Conservation (phyloP, 1,140 invertebrate genomes). For the Conus betulinus region DNA sequence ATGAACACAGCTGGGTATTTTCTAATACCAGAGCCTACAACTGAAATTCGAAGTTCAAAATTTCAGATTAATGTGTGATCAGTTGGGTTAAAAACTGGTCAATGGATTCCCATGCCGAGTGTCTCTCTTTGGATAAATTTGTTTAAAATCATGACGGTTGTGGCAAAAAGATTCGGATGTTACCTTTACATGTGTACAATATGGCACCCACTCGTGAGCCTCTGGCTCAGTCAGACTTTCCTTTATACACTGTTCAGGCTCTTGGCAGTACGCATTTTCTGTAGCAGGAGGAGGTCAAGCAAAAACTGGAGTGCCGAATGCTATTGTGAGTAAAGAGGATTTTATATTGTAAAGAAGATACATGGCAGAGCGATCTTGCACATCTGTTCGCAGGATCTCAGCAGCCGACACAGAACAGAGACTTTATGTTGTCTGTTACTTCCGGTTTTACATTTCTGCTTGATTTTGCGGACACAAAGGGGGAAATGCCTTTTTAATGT, state of each 20-base stretch:
- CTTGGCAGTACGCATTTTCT: slow-evolving; percentile 91
- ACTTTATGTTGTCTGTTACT: too few relatives aligned
- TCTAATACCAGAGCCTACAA: too few relatives aligned
- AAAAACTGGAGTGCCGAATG: slow-evolving; percentile 96
- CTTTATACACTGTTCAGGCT: slow-evolving; percentile 92
- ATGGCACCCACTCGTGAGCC: slow-evolving; percentile 68
- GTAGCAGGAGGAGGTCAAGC: slow-evolving; percentile 95
- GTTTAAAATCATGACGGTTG: background rate
- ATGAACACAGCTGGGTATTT: too few relatives aligned
- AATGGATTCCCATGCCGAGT: too few relatives aligned
- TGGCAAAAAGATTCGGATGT: background rate
- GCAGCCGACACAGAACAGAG: too few relatives aligned
- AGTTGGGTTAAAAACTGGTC: too few relatives aligned
- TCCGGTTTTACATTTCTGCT: too few relatives aligned
- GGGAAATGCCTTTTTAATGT: too few relatives aligned
- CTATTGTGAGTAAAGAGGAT: slow-evolving; percentile 82
- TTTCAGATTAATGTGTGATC: too few relatives aligned
- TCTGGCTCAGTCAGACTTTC: slow-evolving; percentile 86
- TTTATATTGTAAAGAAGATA: slow-evolving; percentile 1
- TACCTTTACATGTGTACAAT: slow-evolving; percentile 40
- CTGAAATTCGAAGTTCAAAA: too few relatives aligned
- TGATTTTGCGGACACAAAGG: too few relatives aligned
- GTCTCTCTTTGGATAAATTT: too few relatives aligned
- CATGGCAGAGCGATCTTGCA: background rate
- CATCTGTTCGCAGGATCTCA: background rate